Percentiles rank a stretch among this genome's conserved stretches.
These are phyloP conservation scores for Rambutsinella grinnellia DNA, from an alignment of 2,888 invertebrate species.

Conservation along the genomic window DNA sequence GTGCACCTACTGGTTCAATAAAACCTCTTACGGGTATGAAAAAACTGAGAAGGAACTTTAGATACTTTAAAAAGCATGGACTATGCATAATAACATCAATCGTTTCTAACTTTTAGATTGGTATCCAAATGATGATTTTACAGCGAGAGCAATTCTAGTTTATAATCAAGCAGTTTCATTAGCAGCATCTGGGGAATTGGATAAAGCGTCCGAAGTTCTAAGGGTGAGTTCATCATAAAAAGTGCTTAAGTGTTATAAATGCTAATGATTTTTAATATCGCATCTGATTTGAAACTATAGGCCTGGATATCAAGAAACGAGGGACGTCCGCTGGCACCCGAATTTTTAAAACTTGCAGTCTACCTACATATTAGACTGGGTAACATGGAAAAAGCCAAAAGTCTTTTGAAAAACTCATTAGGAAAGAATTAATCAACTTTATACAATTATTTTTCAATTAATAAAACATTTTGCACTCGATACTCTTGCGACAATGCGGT, in stretches of 20 bases:
- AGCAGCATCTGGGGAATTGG: constrained; percentile 80
- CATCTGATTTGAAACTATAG: constrained; percentile 19
- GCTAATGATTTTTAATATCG: neutral
- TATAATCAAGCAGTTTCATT: constrained; percentile 85
- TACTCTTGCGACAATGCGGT: neutral
- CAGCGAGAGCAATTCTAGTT: constrained; percentile 77
- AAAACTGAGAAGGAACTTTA: no score
- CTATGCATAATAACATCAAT: no score
- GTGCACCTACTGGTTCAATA: constrained; percentile 5
- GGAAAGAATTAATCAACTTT: constrained; percentile 17
- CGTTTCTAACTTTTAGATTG: no score
- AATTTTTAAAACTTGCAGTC: constrained; percentile 75
- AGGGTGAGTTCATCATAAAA: constrained; percentile 64
- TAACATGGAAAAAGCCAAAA: constrained; percentile 66
- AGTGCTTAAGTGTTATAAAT: neutral
- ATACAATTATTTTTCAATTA: neutral
- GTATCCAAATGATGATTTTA: constrained; percentile 76
- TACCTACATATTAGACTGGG: constrained; percentile 78
- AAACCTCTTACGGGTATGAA: constrained; percentile 52
- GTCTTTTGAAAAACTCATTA: constrained; percentile 51
- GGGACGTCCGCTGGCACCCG: constrained; percentile 48
- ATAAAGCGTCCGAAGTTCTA: constrained; percentile 75
- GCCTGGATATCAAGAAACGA: constrained; percentile 56
- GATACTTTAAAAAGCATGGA: no score
- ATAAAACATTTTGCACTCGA: neutral